These are phyloP conservation scores for Phymatocera aterrima DNA, from an alignment of 2,888 invertebrate genomes.

Conservation along the genomic window DNA sequence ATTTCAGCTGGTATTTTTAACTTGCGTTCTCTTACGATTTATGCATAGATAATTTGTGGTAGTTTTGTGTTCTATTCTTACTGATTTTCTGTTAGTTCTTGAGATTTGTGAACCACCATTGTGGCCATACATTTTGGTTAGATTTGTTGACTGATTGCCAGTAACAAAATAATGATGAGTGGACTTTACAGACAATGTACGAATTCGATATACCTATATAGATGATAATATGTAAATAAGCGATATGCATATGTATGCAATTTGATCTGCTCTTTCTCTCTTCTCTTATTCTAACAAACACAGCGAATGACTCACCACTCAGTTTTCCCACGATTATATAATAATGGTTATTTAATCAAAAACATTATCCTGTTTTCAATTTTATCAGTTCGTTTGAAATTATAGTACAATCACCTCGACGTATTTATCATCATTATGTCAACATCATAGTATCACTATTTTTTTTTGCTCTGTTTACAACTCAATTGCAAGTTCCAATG, in stretches of 20 bases:
- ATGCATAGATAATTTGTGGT: neutral
- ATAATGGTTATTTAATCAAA: neutral
- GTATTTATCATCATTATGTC: neutral
- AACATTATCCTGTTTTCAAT: constrained; percentile 5
- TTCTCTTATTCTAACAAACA: constrained; percentile 6
- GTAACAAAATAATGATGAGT: constrained; percentile 10
- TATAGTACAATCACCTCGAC: constrained; percentile 13
- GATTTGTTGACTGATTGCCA: neutral
- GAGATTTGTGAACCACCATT: neutral
- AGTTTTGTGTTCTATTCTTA: neutral
- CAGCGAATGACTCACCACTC: constrained; percentile 16
- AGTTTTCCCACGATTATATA: constrained; percentile 4
- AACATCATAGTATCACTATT: neutral
- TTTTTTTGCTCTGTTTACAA: constrained; percentile 12
- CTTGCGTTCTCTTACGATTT: neutral
- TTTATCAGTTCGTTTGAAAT: neutral
- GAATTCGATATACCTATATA: neutral
- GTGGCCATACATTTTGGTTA: neutral
- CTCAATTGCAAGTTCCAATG: neutral
- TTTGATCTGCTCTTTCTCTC: neutral
- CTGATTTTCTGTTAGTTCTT: neutral
- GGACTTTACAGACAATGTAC: neutral
- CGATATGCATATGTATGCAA: neutral
- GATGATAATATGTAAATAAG: constrained; percentile 6
- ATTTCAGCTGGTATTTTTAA: neutral